Conservation (phyloP, 2,797 vertebrate species). For the Sarcophilus harrisii region DNA sequence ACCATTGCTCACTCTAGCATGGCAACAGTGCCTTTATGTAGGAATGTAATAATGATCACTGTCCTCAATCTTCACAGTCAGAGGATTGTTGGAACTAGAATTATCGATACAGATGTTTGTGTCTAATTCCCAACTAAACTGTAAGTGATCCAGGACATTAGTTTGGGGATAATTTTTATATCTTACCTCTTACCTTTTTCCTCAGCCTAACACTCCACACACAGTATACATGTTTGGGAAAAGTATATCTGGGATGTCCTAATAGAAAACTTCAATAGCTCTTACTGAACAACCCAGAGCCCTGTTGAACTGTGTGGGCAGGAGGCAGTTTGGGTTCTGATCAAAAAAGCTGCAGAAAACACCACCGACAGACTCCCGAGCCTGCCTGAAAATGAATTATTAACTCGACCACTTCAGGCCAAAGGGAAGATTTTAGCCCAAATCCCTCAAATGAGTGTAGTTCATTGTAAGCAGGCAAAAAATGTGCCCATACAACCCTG, state of each 20-base stretch:
- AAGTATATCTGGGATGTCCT: background rate
- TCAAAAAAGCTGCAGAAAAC: background rate
- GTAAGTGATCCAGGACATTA: background rate
- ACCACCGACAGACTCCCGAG: fast-evolving
- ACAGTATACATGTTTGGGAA: background rate
- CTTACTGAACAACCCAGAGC: background rate
- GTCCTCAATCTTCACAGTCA: background rate
- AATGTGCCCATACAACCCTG: fast-evolving
- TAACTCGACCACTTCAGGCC: fast-evolving
- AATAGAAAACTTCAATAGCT: background rate
- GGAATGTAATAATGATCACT: background rate
- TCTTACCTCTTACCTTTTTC: background rate
- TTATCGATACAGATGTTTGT: background rate
- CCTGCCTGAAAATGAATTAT: fast-evolving
- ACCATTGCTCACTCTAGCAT: background rate
- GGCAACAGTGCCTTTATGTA: background rate
- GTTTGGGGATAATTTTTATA: background rate
- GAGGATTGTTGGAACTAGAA: background rate
- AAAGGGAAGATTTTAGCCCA: background rate
- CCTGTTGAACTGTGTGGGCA: background rate
- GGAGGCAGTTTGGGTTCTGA: background rate
- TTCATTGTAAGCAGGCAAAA: fast-evolving
- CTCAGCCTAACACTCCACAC: background rate
- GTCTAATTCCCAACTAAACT: background rate
- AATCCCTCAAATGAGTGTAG: fast-evolving